phyloP scores from a whole-genome alignment of 2,797 vertebrate genomes.

The Melanotaenia trifasciata region DNA sequence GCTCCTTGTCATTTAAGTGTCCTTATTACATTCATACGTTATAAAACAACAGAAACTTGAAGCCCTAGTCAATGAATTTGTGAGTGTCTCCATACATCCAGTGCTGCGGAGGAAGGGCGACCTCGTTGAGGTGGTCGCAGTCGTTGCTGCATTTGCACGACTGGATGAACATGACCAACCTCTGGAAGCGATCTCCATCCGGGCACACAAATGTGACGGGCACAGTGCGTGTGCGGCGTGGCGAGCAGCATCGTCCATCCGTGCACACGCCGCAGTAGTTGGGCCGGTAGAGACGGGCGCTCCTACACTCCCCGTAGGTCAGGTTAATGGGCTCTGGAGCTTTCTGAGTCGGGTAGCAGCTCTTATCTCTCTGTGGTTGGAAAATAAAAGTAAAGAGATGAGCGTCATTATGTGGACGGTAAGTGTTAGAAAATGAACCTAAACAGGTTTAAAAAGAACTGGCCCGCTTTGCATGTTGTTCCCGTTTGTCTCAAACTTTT shows the following conservation, averaged over 20 bases:
- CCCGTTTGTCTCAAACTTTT: background rate
- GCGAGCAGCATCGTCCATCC: constrained; percentile 79
- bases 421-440: background rate
- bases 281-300: constrained; percentile 75
- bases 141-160: constrained; percentile 80
- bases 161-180: constrained; percentile 80
- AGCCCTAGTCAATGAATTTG: constrained; percentile 74
- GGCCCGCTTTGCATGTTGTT: constrained; percentile 13
- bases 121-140: constrained; percentile 78
- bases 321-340: constrained; percentile 65
- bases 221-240: constrained; percentile 75
- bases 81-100: constrained; percentile 81
- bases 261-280: constrained; percentile 80
- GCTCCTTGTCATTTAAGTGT: constrained; percentile 46
- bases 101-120: constrained; percentile 73
- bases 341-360: constrained; percentile 76
- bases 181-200: constrained; percentile 73
- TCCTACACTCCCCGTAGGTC: constrained; percentile 77
- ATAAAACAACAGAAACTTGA: background rate
- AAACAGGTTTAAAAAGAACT: constrained; percentile 3
- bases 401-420: background rate
- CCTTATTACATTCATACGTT: constrained; percentile 5
- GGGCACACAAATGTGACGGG: constrained; percentile 77
- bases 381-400: constrained; percentile 11
- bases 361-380: constrained; percentile 74